phyloP scores from a whole-genome alignment of 1,140 invertebrate species.

The Apis dorsata region DNA sequence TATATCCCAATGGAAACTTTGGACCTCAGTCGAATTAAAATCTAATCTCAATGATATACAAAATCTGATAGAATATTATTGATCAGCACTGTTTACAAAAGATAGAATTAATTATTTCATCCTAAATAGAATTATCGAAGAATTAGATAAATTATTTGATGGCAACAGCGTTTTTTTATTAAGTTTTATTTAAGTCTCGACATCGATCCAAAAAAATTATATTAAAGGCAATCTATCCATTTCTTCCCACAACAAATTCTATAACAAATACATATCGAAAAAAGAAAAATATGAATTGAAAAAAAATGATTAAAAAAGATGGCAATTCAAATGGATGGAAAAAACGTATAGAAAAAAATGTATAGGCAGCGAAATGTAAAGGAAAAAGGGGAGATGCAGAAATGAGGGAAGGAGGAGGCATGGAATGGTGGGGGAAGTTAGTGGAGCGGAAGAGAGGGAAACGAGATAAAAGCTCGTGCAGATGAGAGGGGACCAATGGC shows the following conservation, averaged over 20 bases:
- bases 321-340: neutral
- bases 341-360: neutral
- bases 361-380: neutral
- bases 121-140: too few relatives aligned
- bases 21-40: neutral
- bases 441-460: slow-evolving; percentile 28
- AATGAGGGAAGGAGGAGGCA: neutral
- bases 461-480: slow-evolving; percentile 65
- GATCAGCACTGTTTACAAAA: neutral
- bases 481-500: slow-evolving; percentile 63
- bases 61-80: neutral
- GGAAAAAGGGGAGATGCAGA: neutral
- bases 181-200: too few relatives aligned
- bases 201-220: too few relatives aligned
- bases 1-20: neutral
- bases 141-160: too few relatives aligned
- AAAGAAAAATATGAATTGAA: too few relatives aligned
- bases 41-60: slow-evolving; percentile 1
- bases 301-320: neutral
- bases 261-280: too few relatives aligned
- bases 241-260: too few relatives aligned
- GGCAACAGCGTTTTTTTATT: too few relatives aligned
- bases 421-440: slow-evolving; percentile 23
- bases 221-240: too few relatives aligned
- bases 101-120: too few relatives aligned